Evolutionary conservation across 2,888 invertebrate genomes (phyloP).

Genomic region (Frankliniella intonsa): DNA sequence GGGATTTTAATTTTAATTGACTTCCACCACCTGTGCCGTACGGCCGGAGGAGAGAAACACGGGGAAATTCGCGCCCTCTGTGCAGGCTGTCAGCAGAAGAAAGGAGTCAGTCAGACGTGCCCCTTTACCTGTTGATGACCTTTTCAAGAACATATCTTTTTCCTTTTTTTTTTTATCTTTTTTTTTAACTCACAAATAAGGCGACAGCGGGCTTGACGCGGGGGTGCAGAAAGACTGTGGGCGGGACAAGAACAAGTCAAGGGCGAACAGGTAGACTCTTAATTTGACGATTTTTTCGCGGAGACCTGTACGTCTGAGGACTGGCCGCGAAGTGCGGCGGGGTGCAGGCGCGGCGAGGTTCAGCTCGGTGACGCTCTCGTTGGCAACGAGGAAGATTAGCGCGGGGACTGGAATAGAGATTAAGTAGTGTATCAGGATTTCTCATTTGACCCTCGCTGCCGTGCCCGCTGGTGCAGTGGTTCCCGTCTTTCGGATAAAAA

Average conservation of each 20-base stretch:
- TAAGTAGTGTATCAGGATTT: neutral
- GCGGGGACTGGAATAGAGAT: too few relatives aligned
- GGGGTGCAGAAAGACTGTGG: neutral
- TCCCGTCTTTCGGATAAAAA: neutral
- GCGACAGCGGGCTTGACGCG: neutral
- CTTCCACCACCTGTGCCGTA: neutral
- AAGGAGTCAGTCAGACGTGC: neutral
- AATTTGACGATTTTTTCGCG: neutral
- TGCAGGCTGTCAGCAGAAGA: neutral
- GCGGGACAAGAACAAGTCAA: neutral
- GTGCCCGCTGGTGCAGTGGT: neutral
- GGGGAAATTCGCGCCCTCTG: neutral
- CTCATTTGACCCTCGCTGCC: neutral
- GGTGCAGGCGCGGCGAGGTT: too few relatives aligned
- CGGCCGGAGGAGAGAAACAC: neutral
- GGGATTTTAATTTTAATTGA: neutral
- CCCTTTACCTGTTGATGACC: constrained; percentile 2
- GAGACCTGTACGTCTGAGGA: too few relatives aligned
- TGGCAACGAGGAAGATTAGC: too few relatives aligned
- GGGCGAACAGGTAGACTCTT: neutral
- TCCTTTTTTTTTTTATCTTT: too few relatives aligned
- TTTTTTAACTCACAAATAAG: neutral
- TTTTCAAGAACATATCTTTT: neutral
- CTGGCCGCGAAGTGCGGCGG: too few relatives aligned
- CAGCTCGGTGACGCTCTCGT: too few relatives aligned